Evolutionary conservation across 2,113 vertebrate species (phyloP).

Genomic region (Nothobranchius kuhntae): DNA sequence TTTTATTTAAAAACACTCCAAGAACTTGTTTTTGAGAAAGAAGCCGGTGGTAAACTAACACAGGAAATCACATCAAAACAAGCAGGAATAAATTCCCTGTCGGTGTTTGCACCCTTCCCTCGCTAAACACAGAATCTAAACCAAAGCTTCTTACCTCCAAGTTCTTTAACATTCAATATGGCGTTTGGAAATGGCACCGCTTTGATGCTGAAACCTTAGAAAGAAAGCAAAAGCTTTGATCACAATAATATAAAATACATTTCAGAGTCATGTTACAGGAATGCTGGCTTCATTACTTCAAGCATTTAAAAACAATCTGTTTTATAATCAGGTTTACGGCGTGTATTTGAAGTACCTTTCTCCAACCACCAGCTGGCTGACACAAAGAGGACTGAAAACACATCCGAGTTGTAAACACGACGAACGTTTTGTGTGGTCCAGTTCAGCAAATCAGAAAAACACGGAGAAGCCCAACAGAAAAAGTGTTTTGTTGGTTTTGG

Average conservation of each 20-base stretch:
- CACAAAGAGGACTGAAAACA: conserved; percentile 44
- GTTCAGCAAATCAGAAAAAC: conserved; percentile 47
- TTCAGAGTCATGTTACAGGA: conserved; percentile 18
- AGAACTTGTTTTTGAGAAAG: neutral
- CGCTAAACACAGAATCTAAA: neutral
- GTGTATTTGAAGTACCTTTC: conserved; percentile 46
- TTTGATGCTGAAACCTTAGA: conserved; percentile 97
- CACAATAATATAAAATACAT: conserved; percentile 3
- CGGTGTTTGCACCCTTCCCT: too few species aligned
- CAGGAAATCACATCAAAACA: neutral
- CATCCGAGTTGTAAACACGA: conserved; percentile 34
- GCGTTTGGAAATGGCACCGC: conserved; percentile 96
- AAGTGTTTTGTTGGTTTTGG: conserved; percentile 36
- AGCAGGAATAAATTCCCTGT: neutral
- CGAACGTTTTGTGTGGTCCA: conserved; percentile 55
- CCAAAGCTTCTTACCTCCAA: conserved; percentile 87
- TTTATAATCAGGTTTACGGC: conserved; percentile 16
- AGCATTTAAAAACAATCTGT: neutral
- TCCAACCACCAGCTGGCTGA: conserved; percentile 39
- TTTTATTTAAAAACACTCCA: conserved; percentile 2
- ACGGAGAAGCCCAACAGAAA: conserved; percentile 32
- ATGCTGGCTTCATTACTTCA: conserved; percentile 19
- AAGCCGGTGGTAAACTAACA: neutral
- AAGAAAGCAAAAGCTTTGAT: conserved; percentile 23
- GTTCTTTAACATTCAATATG: conserved; percentile 98